Conservation (phyloP, 2,888 invertebrate genomes). For the Agonopterix alstromeriana region DNA sequence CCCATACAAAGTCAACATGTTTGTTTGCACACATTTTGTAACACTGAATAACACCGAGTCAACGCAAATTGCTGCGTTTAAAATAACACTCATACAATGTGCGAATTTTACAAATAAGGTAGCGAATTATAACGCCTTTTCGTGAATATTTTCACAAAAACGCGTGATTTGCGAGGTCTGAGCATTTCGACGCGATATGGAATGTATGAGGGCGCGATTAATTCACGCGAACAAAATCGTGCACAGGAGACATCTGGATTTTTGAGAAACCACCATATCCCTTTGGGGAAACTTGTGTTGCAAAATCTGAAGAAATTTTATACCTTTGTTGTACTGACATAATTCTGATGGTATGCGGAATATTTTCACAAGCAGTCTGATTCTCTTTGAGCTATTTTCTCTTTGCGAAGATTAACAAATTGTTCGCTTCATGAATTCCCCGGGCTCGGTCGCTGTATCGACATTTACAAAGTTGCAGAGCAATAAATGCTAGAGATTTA, state of each 20-base stretch:
- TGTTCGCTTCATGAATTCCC: conserved; percentile 38
- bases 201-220: conserved; percentile 51
- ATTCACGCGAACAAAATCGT: conserved; percentile 63
- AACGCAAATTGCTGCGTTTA: too few species aligned
- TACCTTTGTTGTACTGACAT: neutral
- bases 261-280: too few species aligned
- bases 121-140: conserved; percentile 38
- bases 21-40: neutral
- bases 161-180: conserved; percentile 32
- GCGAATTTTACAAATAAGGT: neutral
- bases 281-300: neutral
- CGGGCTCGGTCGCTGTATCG: conserved; percentile 37
- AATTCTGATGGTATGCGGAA: conserved; percentile 16
- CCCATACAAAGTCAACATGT: neutral
- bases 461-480: conserved; percentile 36
- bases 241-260: conserved; percentile 4
- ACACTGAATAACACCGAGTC: too few species aligned
- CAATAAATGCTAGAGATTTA: conserved; percentile 54
- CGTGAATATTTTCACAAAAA: conserved; percentile 27
- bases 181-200: conserved; percentile 36
- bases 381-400: conserved; percentile 27
- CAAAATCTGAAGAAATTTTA: neutral
- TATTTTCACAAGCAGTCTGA: conserved; percentile 19
- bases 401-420: conserved; percentile 46
- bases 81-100: too few species aligned